phyloP scores from a whole-genome alignment of 2,888 invertebrate species.

The Drosophila nigritarsus region DNA sequence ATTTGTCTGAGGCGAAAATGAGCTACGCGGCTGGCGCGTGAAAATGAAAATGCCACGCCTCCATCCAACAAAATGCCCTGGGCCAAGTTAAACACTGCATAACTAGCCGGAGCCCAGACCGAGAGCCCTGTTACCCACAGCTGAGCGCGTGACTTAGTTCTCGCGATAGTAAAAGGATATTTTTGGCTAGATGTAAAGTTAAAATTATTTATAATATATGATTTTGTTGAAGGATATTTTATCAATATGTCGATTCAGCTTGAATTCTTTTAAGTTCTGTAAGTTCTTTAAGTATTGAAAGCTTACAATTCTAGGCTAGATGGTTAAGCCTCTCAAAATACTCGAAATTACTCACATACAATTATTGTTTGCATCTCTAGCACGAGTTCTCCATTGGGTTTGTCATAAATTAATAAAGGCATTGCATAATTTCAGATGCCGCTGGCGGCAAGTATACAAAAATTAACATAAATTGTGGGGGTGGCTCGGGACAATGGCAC shows the following conservation, averaged over 20 bases:
- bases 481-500: conserved; percentile 10
- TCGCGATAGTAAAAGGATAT: conserved; percentile 5
- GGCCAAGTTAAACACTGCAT: conserved; percentile 79
- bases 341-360: background rate
- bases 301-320: background rate
- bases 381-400: conserved; percentile 55
- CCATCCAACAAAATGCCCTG: conserved; percentile 42
- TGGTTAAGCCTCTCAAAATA: background rate
- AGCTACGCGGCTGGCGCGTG: conserved; percentile 75
- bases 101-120: conserved; percentile 64
- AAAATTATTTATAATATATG: background rate
- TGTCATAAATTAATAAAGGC: conserved; percentile 75
- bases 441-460: conserved; percentile 74
- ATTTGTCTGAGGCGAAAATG: conserved; percentile 71
- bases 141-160: conserved; percentile 32
- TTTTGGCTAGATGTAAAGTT: background rate
- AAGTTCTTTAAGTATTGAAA: background rate
- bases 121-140: conserved; percentile 35
- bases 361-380: conserved; percentile 43
- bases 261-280: background rate
- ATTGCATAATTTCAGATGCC: conserved; percentile 77
- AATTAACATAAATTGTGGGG: conserved; percentile 76
- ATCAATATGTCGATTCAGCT: background rate
- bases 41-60: conserved; percentile 70
- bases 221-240: background rate